Evolutionary conservation across 2,113 vertebrate genomes (phyloP).

Genomic region (Rhea americana): DNA sequence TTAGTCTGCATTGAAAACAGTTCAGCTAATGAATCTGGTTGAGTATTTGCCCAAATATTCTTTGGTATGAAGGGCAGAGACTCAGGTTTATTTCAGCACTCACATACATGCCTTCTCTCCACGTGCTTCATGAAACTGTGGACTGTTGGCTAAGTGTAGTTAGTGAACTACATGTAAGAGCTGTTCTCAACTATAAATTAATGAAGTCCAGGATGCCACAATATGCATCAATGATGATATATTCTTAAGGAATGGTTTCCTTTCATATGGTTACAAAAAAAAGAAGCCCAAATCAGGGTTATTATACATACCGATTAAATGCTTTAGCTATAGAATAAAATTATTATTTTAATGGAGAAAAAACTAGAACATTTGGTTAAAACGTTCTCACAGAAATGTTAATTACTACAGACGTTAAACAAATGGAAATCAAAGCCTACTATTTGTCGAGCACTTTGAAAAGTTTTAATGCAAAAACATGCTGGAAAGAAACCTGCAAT

Average conservation of each 20-base stretch:
- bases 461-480: conserved; percentile 39
- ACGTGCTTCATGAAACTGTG: not conserved
- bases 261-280: conserved; percentile 1
- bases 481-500: conserved; percentile 49
- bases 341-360: conserved; percentile 45
- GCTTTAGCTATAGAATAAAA: conserved; percentile 32
- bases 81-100: not conserved
- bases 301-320: conserved; percentile 32
- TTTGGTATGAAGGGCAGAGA: not conserved
- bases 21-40: not conserved
- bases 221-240: not conserved
- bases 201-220: not conserved
- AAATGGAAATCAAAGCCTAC: conserved; percentile 54
- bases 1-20: not conserved
- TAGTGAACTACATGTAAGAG: not conserved
- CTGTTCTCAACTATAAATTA: not conserved
- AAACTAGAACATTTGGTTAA: conserved; percentile 40
- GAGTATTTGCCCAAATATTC: not conserved
- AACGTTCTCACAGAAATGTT: conserved; percentile 50
- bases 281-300: not conserved
- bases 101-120: not conserved
- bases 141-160: not conserved
- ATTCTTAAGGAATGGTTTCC: not conserved
- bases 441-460: conserved; percentile 27
- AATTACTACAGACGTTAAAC: conserved; percentile 53